Evolutionary conservation across 2,797 vertebrate species (phyloP).

Genomic region (Naso thynnoides): DNA sequence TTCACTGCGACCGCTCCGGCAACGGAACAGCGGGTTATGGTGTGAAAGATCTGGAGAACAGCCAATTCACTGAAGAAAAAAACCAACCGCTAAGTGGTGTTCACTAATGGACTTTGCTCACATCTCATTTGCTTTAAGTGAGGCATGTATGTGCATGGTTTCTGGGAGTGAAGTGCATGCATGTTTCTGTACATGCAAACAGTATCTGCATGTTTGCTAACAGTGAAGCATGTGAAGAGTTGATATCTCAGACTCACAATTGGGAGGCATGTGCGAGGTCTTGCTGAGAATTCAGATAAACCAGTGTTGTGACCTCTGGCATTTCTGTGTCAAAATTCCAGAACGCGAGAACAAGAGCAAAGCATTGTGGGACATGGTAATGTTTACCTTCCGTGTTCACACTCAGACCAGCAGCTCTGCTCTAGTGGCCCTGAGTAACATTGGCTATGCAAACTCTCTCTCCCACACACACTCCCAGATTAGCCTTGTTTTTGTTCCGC

Average conservation of each 20-base stretch:
- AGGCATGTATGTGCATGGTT: conserved; percentile 6
- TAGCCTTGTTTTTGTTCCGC: conserved; percentile 57
- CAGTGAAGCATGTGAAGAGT: conserved; percentile 4
- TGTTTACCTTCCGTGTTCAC: conserved; percentile 79
- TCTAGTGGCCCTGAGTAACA: conserved; percentile 64
- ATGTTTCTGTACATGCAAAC: background rate
- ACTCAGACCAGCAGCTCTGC: conserved; percentile 63
- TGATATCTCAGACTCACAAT: conserved; percentile 43
- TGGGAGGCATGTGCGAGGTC: conserved; percentile 58
- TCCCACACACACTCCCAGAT: conserved; percentile 31
- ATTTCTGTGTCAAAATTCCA: conserved; percentile 78
- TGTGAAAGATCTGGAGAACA: conserved; percentile 66
- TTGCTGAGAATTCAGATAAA: conserved; percentile 61
- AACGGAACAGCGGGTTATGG: conserved; percentile 50
- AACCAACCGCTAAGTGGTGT: conserved; percentile 29
- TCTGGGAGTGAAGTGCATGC: conserved; percentile 13
- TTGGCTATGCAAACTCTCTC: conserved; percentile 59
- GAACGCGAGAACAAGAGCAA: conserved; percentile 55
- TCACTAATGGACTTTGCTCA: conserved; percentile 59
- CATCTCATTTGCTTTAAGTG: conserved; percentile 34
- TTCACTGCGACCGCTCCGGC: conserved; percentile 76
- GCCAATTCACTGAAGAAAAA: conserved; percentile 40
- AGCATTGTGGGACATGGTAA: conserved; percentile 72
- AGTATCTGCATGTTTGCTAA: background rate
- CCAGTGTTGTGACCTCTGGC: conserved; percentile 66